Evolutionary conservation across 2,113 vertebrate species (phyloP).

Genomic region (Xyrauchen texanus): DNA sequence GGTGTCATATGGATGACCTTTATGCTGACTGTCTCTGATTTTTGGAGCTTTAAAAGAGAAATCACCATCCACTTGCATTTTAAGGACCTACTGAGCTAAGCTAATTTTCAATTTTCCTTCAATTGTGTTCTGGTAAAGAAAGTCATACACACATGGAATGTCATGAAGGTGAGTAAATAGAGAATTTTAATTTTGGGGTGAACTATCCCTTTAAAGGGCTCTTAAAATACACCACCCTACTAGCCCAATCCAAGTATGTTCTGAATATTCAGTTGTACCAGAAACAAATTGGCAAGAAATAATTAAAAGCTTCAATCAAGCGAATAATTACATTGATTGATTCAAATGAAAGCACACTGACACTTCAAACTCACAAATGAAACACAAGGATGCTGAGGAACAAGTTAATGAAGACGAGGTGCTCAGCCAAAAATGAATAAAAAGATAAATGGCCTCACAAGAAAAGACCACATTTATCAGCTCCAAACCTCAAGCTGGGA

Average conservation of each 20-base stretch:
- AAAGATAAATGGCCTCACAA: not conserved
- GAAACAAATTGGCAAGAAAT: slow-evolving; percentile 43
- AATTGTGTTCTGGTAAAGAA: no score
- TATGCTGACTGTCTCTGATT: no score
- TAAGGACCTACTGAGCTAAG: no score
- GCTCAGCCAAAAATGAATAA: not conserved
- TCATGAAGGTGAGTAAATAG: no score
- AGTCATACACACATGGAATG: no score
- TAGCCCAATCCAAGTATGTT: slow-evolving; percentile 10
- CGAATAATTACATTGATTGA: slow-evolving; percentile 49
- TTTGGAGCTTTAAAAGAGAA: no score
- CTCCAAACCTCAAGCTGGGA: no score
- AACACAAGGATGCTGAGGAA: slow-evolving; percentile 34
- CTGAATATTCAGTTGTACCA: slow-evolving; percentile 25
- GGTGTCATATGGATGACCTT: no score
- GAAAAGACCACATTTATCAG: not conserved
- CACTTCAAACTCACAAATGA: slow-evolving; percentile 31
- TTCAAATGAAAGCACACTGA: slow-evolving; percentile 28
- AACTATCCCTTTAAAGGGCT: not conserved
- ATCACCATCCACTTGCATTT: no score
- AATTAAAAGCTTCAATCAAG: slow-evolving; percentile 41
- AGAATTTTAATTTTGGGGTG: no score
- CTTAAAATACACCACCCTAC: not conserved
- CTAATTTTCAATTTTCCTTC: no score
- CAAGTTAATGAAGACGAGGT: slow-evolving; percentile 29